Percentiles rank a stretch among this genome's conserved stretches.
Evolutionary conservation across 2,797 vertebrate genomes (phyloP).

Genomic region (Manis pentadactyla): DNA sequence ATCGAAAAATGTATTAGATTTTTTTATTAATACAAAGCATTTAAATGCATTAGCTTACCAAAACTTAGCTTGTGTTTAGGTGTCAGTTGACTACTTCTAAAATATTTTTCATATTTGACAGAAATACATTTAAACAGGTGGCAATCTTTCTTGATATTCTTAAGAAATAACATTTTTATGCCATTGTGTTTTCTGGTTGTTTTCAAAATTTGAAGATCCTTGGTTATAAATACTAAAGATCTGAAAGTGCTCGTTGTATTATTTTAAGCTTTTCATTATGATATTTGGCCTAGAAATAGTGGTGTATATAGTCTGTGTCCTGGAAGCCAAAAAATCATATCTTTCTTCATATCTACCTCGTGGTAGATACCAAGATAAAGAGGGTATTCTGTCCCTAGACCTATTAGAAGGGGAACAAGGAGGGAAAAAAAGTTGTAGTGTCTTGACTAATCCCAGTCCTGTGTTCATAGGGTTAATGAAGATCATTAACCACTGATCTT

Average conservation of each 20-base stretch:
- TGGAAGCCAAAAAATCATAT: neutral
- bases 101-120: constrained; percentile 52
- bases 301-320: neutral
- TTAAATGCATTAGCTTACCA: constrained; percentile 1
- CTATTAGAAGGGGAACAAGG: neutral
- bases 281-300: constrained; percentile 45
- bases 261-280: constrained; percentile 23
- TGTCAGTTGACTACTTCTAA: constrained; percentile 48
- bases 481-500: neutral
- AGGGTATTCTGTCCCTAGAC: neutral
- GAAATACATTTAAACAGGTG: constrained; percentile 13
- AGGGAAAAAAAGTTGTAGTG: neutral
- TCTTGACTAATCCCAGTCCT: neutral
- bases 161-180: constrained; percentile 33
- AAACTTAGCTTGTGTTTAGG: constrained; percentile 8
- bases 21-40: neutral
- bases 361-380: constrained; percentile 4
- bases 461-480: neutral
- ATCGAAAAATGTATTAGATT: neutral
- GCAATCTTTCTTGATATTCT: neutral
- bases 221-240: constrained; percentile 42
- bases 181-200: neutral
- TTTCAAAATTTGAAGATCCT: constrained; percentile 37
- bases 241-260: neutral
- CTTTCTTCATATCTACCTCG: neutral